Base-by-base conservation (phyloP, 2,797 vertebrate species). In the Sardinella longiceps region DNA sequence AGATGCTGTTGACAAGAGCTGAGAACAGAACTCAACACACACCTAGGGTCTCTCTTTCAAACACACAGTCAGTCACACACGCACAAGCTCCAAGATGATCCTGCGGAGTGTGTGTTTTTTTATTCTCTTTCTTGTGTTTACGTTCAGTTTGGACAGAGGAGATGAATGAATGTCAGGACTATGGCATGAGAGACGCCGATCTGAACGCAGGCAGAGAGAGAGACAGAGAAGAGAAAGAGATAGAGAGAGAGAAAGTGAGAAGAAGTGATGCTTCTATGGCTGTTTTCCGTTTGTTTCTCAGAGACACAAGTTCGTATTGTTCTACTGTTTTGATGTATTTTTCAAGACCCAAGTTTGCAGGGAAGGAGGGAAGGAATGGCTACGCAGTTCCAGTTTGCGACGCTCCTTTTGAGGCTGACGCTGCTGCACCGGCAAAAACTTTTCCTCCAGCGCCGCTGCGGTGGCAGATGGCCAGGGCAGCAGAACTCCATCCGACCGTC, bases 321-420 rank as follows among this genome's bases (percentile, higher is more conserved):
- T 70, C 63, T 33, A 70, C 20, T 23, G 63, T 70, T 70, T 70
- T 70, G 63, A 70, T 70, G 63, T 70, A 30, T 70, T 70, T 70
- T 70, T 70, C 63, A 70, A 2, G 28, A 70, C 7, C n/a, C n/a
- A 63, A 30, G 58, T 63, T 63, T 25, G 58, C 58, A 28, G 58
- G 23, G 25, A 43, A 7, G 43, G 7, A 43, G 7, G 43, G n/a
- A n/a, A n/a, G n/a, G 60, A 66, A 9, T 28, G 60, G 60, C 60
- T 30, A 12, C 10, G 28, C 60, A 66, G 6, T 66, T 48, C n/a
- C n/a, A n/a, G n/a, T n/a, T 48, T 63, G 25, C 28, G 25, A 10
- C 30, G 63, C 63, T 33, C 11, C 63, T 70, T 70, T 70, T 56
- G 3, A 56, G 53, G 53, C 53, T 1, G 20, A 50, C 14, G 53